Conservation (phyloP, 2,888 invertebrate genomes). For the Eulithis prunata region DNA sequence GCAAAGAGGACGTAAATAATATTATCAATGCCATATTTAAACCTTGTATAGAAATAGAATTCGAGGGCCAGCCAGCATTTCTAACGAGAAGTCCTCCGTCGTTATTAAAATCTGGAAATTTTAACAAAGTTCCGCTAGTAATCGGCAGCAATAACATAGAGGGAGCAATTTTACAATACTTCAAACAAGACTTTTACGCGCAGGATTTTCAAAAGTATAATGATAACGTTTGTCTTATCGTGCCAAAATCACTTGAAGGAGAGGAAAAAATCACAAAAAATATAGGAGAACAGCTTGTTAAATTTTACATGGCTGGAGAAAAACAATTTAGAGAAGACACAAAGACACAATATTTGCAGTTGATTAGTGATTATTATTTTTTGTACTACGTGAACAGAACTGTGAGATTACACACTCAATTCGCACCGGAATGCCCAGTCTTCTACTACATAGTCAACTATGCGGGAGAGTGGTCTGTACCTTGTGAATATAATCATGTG, state of each 20-base stretch:
- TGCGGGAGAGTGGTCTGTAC: conserved; percentile 68
- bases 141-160: conserved; percentile 75
- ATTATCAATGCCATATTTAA: conserved; percentile 66
- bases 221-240: conserved; percentile 61
- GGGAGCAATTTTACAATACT: conserved; percentile 58
- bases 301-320: conserved; percentile 69
- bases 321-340: conserved; percentile 62
- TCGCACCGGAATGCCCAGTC: conserved; percentile 62
- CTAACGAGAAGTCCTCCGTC: conserved; percentile 66
- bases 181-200: conserved; percentile 58
- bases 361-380: conserved; percentile 73
- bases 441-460: conserved; percentile 73
- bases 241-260: conserved; percentile 63
- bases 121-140: conserved; percentile 75
- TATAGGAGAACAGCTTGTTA: conserved; percentile 66
- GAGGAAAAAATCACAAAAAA: conserved; percentile 55
- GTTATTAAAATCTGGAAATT: conserved; percentile 72
- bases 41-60: conserved; percentile 74
- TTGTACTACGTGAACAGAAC: conserved; percentile 72
- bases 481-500: conserved; percentile 55
- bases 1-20: conserved; percentile 45
- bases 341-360: conserved; percentile 67
- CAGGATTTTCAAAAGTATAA: conserved; percentile 65
- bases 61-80: conserved; percentile 74
- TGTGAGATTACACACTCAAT: conserved; percentile 64